Conservation (phyloP, 1,140 invertebrate species). For the Pogonus chalceus region DNA sequence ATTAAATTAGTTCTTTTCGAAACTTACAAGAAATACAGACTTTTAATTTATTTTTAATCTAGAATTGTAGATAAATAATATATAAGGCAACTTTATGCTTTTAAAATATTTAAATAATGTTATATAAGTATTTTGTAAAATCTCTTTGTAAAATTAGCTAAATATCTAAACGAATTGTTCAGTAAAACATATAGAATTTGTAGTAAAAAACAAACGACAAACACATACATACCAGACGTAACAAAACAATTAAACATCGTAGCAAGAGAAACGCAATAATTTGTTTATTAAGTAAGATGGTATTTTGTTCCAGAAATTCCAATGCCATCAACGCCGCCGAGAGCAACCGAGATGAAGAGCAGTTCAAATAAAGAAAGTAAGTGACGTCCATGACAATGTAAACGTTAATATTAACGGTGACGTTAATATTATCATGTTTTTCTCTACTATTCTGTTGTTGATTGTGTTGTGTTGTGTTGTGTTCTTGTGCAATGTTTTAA, state of each 20-base stretch:
- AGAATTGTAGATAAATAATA: too few relatives aligned
- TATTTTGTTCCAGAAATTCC: constrained; percentile 51
- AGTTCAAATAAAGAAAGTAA: constrained; percentile 54
- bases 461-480: too few relatives aligned
- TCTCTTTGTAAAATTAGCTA: too few relatives aligned
- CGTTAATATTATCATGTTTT: too few relatives aligned
- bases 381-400: constrained; percentile 20
- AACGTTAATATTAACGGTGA: not conserved
- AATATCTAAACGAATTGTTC: not conserved
- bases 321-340: constrained; percentile 52
- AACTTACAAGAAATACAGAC: too few relatives aligned
- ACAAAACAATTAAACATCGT: not conserved
- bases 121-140: too few relatives aligned
- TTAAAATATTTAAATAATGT: too few relatives aligned
- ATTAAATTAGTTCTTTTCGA: too few relatives aligned
- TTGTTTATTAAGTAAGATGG: constrained; percentile 8
- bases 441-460: too few relatives aligned
- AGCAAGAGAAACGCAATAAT: constrained; percentile 8
- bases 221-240: not conserved
- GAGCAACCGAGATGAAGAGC: constrained; percentile 54
- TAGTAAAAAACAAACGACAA: not conserved
- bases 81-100: too few relatives aligned
- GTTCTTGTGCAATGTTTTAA: too few relatives aligned
- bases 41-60: too few relatives aligned
- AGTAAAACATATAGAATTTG: not conserved